phyloP scores from a whole-genome alignment of 2,888 invertebrate species.

The Orgyia antiqua region DNA sequence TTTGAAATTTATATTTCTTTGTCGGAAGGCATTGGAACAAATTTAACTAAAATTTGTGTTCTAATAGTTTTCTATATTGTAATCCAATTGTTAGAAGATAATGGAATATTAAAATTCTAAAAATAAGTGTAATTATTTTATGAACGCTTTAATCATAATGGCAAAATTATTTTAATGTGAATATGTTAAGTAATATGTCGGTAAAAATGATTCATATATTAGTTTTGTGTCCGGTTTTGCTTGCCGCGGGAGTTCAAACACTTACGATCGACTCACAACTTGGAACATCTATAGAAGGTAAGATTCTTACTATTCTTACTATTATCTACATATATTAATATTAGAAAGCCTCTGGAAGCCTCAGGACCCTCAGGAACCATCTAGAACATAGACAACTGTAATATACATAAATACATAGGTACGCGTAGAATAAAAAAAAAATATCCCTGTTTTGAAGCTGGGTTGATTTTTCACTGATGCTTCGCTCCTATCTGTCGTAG shows the following conservation, averaged over 20 bases:
- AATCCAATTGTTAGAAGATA: conserved; percentile 6
- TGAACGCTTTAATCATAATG: conserved; percentile 6
- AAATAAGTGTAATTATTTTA: conserved; percentile 9
- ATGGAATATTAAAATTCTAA: conserved; percentile 9
- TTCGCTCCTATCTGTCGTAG: too few relatives aligned
- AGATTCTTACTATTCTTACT: too few relatives aligned
- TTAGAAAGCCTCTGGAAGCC: too few relatives aligned
- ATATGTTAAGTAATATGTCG: conserved; percentile 34
- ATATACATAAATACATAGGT: too few relatives aligned
- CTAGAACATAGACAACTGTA: too few relatives aligned
- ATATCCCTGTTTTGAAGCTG: too few relatives aligned
- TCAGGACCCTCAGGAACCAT: too few relatives aligned
- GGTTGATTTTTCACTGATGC: too few relatives aligned
- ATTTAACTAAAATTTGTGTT: not conserved
- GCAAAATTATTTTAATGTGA: conserved; percentile 13
- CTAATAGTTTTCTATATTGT: not conserved
- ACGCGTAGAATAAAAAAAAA: too few relatives aligned
- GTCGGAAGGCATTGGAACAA: conserved; percentile 8
- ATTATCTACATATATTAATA: too few relatives aligned
- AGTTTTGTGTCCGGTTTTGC: conserved; percentile 56
- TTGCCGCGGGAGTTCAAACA: conserved; percentile 57
- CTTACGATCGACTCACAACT: conserved; percentile 65
- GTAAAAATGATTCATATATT: conserved; percentile 56
- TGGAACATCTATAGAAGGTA: conserved; percentile 70
- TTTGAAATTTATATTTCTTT: not conserved